Evolutionary conservation across 2,113 vertebrate genomes (phyloP), one percentile per base, ranked within the genome.

Genomic region (Actenoides hombroni): DNA sequence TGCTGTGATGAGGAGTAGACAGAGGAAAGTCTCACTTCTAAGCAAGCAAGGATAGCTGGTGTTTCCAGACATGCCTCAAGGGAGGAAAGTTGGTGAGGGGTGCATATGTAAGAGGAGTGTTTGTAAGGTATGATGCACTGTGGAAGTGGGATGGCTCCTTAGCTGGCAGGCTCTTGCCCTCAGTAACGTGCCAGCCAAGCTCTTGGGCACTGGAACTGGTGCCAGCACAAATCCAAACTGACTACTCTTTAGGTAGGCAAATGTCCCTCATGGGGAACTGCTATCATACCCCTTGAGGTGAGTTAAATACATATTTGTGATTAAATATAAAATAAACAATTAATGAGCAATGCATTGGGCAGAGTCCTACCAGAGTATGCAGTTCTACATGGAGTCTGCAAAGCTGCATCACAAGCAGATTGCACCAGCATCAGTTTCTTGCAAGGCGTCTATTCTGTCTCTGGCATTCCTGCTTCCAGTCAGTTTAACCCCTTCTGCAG

Each of bases 221-320:
- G 69, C 60, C 89, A 95, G 46, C 56, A 83, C 16, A 79, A 88
- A 88, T 67, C 51, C 67, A 83, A 75, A 16, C 29, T 53, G 74
- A 42, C 33, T 78, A 0, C 21, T 86, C 37, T 40, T 57, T 35
- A n/a, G n/a, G 24, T 63, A 88, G 51, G 76, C 20, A 83, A 71
- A 91, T 61, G 56, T 70, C 60, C 75, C 59, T 46, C 6, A 21
- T 28, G 25, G 46, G 82, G 63, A 76, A 40, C 28, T 53, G 65
- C 70, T 57, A 53, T 76, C 10, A 16, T 48, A 28, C 8, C 26
- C 25, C 51, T 87, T 35, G 53, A 80, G 48, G 57, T 1, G 3
- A 54, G 24, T 54, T 68, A 63, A 83, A 80, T 28, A 68, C 73
- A 51, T 5, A 3, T 65, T 87, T 68, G n/a, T 73, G 73, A n/a